phyloP scores from a whole-genome alignment of 2,113 vertebrate genomes.

The Dascyllus trimaculatus region DNA sequence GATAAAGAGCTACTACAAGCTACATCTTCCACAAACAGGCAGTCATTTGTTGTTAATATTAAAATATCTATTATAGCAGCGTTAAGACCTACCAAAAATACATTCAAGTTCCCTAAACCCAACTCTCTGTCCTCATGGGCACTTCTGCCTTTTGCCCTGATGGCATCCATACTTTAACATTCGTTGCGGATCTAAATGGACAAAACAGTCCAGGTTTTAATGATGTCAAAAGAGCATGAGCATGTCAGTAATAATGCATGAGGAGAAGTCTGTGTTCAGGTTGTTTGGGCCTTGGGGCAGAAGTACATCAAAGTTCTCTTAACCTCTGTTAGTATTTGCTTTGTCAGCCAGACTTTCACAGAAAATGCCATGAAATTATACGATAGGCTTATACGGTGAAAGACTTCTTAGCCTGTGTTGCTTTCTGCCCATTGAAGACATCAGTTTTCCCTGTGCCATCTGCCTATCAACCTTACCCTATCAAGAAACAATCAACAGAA shows the following conservation, averaged over 20 bases:
- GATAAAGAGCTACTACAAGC: too few species aligned
- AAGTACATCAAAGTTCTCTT: slow-evolving; percentile 47
- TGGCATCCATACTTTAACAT: not conserved
- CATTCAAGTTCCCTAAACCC: not conserved
- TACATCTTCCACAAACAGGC: too few species aligned
- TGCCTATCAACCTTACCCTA: slow-evolving; percentile 76
- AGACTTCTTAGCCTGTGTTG: slow-evolving; percentile 45
- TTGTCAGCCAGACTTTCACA: slow-evolving; percentile 34
- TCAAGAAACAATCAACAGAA: slow-evolving; percentile 79
- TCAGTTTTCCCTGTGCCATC: slow-evolving; percentile 66
- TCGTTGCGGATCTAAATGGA: slow-evolving; percentile 5
- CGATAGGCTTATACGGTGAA: slow-evolving; percentile 34
- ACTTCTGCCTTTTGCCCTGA: not conserved
- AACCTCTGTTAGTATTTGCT: slow-evolving; percentile 33
- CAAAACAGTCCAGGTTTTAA: slow-evolving; percentile 44
- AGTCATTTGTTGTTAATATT: too few species aligned
- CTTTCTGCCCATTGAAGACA: slow-evolving; percentile 64
- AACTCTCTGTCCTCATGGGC: not conserved
- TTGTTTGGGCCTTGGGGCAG: slow-evolving; percentile 33
- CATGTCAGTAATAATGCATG: slow-evolving; percentile 5
- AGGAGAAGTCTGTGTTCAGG: slow-evolving; percentile 21
- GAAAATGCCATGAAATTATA: slow-evolving; percentile 46
- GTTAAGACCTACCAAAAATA: not conserved
- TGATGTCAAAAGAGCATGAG: slow-evolving; percentile 28
- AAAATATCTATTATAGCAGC: not conserved